These are phyloP conservation scores for Brachystomella parvula DNA, from an alignment of 1,140 invertebrate genomes.

Conservation along the genomic window DNA sequence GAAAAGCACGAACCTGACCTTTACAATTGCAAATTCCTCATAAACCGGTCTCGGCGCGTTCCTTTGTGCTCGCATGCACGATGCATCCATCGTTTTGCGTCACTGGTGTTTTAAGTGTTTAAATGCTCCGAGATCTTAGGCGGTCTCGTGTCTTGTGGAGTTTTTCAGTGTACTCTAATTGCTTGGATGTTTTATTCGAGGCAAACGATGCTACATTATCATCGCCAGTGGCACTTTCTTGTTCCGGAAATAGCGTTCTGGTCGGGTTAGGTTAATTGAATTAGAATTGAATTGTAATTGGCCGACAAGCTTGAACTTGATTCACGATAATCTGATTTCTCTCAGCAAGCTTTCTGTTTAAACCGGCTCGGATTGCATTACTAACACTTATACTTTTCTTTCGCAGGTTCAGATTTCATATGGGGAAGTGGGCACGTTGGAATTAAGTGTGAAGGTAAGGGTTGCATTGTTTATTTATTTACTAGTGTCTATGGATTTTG, in stretches of 20 bases:
- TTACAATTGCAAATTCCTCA: not conserved
- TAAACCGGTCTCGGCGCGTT: not conserved
- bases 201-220: too few species aligned
- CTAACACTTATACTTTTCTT: slow-evolving; percentile 7
- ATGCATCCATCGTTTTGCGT: too few species aligned
- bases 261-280: not conserved
- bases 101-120: too few species aligned
- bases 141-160: not conserved
- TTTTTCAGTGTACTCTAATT: too few species aligned
- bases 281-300: not conserved
- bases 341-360: not conserved
- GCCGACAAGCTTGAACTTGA: not conserved
- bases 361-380: not conserved
- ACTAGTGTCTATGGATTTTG: not conserved
- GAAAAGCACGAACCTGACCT: not conserved
- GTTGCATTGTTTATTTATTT: too few species aligned
- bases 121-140: too few species aligned
- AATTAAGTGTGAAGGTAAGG: slow-evolving; percentile 32
- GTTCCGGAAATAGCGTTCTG: not conserved
- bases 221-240: too few species aligned
- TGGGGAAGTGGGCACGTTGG: slow-evolving; percentile 20
- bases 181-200: too few species aligned
- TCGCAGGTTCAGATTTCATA: slow-evolving; percentile 26
- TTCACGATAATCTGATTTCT: too few species aligned
- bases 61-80: too few species aligned